Base-by-base conservation (phyloP, 2,888 invertebrate genomes). In the Alloplasta piceator region DNA sequence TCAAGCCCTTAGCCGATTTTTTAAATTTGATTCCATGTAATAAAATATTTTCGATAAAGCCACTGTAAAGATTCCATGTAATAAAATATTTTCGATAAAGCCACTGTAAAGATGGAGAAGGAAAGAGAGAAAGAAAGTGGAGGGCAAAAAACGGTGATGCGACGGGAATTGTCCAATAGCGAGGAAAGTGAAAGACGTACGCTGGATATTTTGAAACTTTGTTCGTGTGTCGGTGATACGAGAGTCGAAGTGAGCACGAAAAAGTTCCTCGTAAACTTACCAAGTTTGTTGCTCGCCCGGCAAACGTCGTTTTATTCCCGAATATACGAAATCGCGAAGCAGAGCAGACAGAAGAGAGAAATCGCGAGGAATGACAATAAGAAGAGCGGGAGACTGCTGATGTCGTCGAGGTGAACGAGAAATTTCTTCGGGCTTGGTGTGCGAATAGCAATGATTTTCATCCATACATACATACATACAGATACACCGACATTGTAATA, bases 181-280 rank as follows among this genome's bases (percentile, higher is more conserved):
- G 77, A 78, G 72, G 77, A 67, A 64, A 61, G 64, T 72, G 52
- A 75, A 3, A 26, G 26, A 26, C 75, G 71, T 68, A 43, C 76
- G 61, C 1, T 26, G 61, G n/a, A n/a, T 66, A 68, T 70, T 76
- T 72, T 60, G 72, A 73, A 84, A 84, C 80, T 83, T 78, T 82
- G 84, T 83, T 73, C 68, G 70, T 60, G 72, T 72, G 61, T 72
- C 43, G 66, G 38, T 52, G 41, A 43, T 52, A 64, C 38, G 56
- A 46, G 56, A 68, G 75, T 60, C 36, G 72, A 26, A 41, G 68
- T 46, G 50, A 43, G 46, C 58, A 12, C 38, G 36, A 7, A 46
- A 73, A 80, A 77, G 82, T 67, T 80, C 80, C 84, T 84, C 84
- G 79, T 84, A 84, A 84, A 84, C 82, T 78, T 3, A 72, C 41